Evolutionary conservation across 2,888 invertebrate species (phyloP), one percentile per base, ranked within the genome.

Genomic region (Acanthosoma haemorrhoidale): DNA sequence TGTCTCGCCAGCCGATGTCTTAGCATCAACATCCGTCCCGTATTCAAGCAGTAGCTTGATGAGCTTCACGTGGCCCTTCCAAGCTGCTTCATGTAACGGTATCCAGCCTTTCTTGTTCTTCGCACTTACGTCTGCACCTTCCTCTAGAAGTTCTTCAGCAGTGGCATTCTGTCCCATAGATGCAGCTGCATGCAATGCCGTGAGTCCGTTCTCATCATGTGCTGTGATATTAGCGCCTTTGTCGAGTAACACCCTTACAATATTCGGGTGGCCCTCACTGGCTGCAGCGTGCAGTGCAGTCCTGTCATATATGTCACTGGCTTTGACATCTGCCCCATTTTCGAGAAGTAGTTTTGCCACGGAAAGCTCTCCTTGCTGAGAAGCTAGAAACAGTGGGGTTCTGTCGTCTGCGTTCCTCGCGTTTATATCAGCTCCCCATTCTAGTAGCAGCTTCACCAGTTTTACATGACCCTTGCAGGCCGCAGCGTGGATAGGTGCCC

Each of bases 201-300:
- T 63, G n/a, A 63, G 61, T 3, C 57, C 63, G 4, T 29, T 29
- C 5, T 70, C 69, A 58, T 70, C 69, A 6, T n/a, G n/a, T 11
- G 63, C 43, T 16, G 51, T 38, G 1, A 70, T 39, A 32, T 70
- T 16, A 43, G 51, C 61, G 3, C 57, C 57, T 31, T 63, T 63
- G 21, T n/a, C 31, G 4, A 70, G 32, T 2, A 70, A 39, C 21
- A 15, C 63, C 8, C 57, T 41, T 2, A 70, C 57, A n/a, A 70
- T 51, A 36, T 70, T 63, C n/a, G 38, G 15, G 38, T 70, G 60
- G 3, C 69, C 69, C 16, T 63, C 36, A 11, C 57, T 57, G 4
- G 69, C 69, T 0, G 63, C 69, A 36, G 57, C 51, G 36, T 70
- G 69, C 18, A 70, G 25, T 21, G 69, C 63, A 51, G 57, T 70